Conservation (phyloP, 2,888 invertebrate genomes). For the Lydus trimaculatus region DNA sequence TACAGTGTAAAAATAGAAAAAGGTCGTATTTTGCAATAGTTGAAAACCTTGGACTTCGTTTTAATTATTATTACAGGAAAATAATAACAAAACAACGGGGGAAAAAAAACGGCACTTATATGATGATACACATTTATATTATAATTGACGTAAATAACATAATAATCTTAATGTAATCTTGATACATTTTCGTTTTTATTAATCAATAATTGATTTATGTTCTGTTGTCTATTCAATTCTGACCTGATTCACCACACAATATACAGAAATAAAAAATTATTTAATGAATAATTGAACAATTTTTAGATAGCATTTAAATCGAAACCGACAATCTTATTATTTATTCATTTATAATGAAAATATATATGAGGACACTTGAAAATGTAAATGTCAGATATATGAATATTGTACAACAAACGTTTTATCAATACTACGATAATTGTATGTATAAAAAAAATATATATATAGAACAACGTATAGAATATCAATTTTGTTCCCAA, state of each 20-base stretch:
- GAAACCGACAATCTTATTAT: not conserved
- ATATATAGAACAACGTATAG: not conserved
- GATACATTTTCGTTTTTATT: not conserved
- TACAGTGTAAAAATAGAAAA: not conserved
- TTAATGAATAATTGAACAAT: not conserved
- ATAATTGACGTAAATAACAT: not conserved
- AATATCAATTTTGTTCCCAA: not conserved
- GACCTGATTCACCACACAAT: not conserved
- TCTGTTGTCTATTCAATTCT: not conserved
- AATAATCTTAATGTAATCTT: not conserved
- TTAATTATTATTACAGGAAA: not conserved
- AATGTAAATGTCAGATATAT: too few relatives aligned
- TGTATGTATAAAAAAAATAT: not conserved
- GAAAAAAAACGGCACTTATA: not conserved
- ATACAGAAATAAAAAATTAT: not conserved
- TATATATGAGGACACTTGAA: not conserved
- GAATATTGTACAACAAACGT: not conserved
- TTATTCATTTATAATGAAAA: not conserved
- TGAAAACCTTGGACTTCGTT: constrained; percentile 1
- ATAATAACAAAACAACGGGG: not conserved
- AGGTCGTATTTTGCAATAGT: not conserved
- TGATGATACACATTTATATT: not conserved
- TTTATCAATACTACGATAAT: not conserved
- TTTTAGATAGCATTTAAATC: not conserved
- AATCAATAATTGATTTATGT: not conserved